These are phyloP conservation scores for Rhagologus leucostigma DNA, from an alignment of 2,113 vertebrate genomes.

Conservation along the genomic window DNA sequence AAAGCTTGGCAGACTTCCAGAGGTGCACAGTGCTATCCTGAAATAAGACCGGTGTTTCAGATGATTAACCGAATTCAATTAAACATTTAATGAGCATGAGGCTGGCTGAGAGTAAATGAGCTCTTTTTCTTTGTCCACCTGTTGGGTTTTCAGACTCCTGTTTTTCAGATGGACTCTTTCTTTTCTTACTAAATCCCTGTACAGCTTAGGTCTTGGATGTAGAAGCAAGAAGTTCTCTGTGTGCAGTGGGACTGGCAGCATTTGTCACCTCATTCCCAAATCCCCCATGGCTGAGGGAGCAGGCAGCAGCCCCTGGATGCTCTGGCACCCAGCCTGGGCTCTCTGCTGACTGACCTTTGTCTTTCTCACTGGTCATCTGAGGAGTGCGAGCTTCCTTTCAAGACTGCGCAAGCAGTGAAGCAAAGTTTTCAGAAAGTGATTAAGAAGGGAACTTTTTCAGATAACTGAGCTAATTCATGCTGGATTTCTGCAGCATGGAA, in stretches of 20 bases:
- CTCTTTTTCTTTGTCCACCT: neutral
- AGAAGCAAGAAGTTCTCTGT: neutral
- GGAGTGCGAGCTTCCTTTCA: neutral
- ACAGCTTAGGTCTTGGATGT: neutral
- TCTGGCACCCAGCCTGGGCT: neutral
- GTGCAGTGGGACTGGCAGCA: neutral
- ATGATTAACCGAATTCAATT: neutral
- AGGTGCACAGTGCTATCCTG: neutral
- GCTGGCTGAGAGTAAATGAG: neutral
- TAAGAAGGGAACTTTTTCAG: neutral
- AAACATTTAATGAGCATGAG: neutral
- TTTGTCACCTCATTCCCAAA: neutral
- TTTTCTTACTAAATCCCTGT: neutral
- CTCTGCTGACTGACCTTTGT: neutral
- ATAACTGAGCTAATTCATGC: neutral
- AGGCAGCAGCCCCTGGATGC: neutral
- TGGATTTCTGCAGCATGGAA: neutral
- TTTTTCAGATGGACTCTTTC: neutral
- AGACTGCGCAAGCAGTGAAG: neutral
- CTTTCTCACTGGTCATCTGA: neutral
- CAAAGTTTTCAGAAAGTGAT: neutral
- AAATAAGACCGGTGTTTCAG: neutral
- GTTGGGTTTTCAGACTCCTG: neutral
- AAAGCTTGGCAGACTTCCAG: neutral
- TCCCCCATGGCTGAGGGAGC: rapidly evolving